Percentiles rank a stretch among this genome's conserved stretches.
Conservation (phyloP, 2,888 invertebrate species). For the Crematogaster levior region DNA sequence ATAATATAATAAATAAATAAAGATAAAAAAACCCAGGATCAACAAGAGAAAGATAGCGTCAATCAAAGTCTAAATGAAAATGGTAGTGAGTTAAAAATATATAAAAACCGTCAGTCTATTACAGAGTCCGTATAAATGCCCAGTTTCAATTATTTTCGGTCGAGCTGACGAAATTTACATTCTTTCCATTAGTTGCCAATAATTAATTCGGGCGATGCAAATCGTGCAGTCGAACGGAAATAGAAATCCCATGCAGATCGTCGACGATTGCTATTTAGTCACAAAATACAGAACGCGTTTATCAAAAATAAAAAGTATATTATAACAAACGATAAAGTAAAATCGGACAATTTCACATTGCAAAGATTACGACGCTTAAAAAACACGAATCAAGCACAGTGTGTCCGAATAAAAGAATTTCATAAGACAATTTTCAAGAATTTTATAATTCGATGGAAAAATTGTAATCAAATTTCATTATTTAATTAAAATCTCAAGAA, state of each 20-base stretch:
- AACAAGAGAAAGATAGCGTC: constrained; percentile 14
- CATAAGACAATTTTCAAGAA: neutral
- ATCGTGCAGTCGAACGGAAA: constrained; percentile 61
- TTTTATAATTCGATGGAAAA: neutral
- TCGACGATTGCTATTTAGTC: constrained; percentile 36
- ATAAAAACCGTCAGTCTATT: constrained; percentile 36
- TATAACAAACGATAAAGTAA: neutral
- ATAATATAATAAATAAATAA: neutral
- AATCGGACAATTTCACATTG: neutral
- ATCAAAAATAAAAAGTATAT: neutral
- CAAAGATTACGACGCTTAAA: neutral
- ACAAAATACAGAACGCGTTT: constrained; percentile 48
- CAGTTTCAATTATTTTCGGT: constrained; percentile 58
- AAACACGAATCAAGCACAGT: neutral
- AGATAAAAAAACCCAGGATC: constrained; percentile 12
- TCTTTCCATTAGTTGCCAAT: neutral
- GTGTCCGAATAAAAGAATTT: neutral
- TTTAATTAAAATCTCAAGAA: neutral
- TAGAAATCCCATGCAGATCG: constrained; percentile 68
- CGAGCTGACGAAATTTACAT: constrained; percentile 54
- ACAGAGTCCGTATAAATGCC: constrained; percentile 62
- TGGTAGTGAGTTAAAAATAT: constrained; percentile 38
- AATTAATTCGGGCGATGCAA: constrained; percentile 17
- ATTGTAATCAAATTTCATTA: neutral
- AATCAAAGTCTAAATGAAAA: constrained; percentile 51